Base-by-base conservation (phyloP, 2,888 invertebrate species). In the Ennomos fuscantarius region DNA sequence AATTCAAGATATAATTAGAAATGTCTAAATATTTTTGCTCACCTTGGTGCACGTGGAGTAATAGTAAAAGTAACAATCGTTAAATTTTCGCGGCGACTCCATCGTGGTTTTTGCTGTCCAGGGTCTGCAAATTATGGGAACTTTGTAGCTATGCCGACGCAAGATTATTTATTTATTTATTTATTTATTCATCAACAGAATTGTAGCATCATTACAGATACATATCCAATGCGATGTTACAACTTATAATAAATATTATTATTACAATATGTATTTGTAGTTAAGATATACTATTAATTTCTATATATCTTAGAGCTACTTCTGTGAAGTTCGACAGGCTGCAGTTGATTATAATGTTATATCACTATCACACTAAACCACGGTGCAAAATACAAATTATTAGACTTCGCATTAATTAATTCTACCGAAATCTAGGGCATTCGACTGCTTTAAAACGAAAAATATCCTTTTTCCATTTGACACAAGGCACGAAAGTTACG, bases 51-150 rank as follows among this genome's bases (percentile, higher is more conserved):
- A 97, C 64, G 95, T 96, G 55, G 97, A 97, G 83, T 97, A 97
- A 84, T 96, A 97, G 88, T 95, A 97, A 92, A 97, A 97, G 88
- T 97, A 97, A 87, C 97, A 97, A 86, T 97, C 97, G 86, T 96
- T 95, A 84, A 95, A 95, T 92, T 95, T 95, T 77, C 94, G 93
- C 73, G 94, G 94, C 73, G 94, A 94, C 89, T 95, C 95, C 94
- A 95, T 94, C 79, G 82, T 86, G 81, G 78, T 72, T 71, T 79
- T 76, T 74, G 76, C 81, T 80, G 73, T 80, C 85, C 82, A 83
- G 82, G 82, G 79, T 83, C 89, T 89, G 85, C 75, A 74, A 82
- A 86, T 79, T 73, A 79, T 60, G 55, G 62, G 64, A 61, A 63
- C 69, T 37, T 46, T 62, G 58, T 62, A 60, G 49, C 52, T 60